Evolutionary conservation across 1,140 invertebrate genomes (phyloP).

Genomic region (Meteorus sp.): DNA sequence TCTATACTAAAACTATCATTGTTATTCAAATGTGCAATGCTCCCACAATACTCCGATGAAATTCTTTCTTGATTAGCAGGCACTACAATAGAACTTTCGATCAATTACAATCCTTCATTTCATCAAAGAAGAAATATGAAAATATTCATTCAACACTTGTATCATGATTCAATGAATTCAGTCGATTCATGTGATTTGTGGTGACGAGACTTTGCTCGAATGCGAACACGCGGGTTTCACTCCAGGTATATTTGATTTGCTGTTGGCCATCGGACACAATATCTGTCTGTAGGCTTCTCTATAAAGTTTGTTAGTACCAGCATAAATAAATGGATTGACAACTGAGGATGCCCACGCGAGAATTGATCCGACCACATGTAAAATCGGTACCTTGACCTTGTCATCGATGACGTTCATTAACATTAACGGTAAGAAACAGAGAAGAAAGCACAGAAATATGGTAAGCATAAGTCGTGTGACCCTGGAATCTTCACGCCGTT

Average conservation of each 20-base stretch:
- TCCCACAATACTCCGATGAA: neutral
- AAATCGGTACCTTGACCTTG: constrained; percentile 67
- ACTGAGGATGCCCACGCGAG: constrained; percentile 85
- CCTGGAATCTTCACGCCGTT: constrained; percentile 70
- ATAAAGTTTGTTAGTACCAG: constrained; percentile 82
- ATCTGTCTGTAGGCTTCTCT: constrained; percentile 73
- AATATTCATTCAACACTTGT: no score
- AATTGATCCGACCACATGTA: constrained; percentile 80
- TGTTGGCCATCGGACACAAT: constrained; percentile 53
- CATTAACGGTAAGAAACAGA: constrained; percentile 84
- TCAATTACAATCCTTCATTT: neutral
- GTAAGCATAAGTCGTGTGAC: constrained; percentile 82
- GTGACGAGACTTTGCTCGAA: constrained; percentile 52
- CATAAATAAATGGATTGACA: constrained; percentile 86
- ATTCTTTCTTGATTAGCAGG: neutral
- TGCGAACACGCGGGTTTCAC: constrained; percentile 43
- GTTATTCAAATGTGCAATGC: no score
- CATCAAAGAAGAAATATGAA: no score
- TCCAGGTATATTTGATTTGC: constrained; percentile 29
- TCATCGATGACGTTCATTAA: constrained; percentile 83
- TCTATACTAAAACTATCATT: constrained; percentile 8
- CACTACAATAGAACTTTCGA: neutral
- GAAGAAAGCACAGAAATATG: constrained; percentile 82
- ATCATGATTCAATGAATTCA: neutral
- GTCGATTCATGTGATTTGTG: constrained; percentile 29